Conservation (phyloP, 2,113 vertebrate species). For the Cyanoliseus patagonus region DNA sequence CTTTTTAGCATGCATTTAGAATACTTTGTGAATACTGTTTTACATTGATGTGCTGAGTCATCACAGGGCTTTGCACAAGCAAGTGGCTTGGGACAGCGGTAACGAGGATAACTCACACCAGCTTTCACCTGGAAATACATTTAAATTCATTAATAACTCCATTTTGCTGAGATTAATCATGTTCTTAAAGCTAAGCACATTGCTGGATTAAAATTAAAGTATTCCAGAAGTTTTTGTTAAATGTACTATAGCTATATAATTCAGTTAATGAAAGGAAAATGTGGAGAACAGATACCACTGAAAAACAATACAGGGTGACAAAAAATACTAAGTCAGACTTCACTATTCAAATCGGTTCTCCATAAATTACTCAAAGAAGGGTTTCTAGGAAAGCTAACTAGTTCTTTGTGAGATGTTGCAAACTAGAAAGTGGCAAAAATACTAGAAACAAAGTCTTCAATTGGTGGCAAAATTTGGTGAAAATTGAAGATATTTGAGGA, state of each 20-base stretch:
- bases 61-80: not conserved
- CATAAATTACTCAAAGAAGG: not conserved
- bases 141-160: not conserved
- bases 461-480: not conserved
- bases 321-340: not conserved
- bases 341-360: not conserved
- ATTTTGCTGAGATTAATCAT: not conserved
- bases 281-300: not conserved
- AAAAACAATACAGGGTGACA: not conserved
- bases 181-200: not conserved
- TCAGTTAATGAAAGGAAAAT: not conserved
- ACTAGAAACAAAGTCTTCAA: not conserved
- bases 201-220: not conserved
- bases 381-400: not conserved
- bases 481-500: not conserved
- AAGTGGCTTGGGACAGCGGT: not conserved
- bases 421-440: not conserved
- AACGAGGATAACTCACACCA: not conserved
- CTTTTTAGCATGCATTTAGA: not conserved
- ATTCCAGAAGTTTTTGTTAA: not conserved
- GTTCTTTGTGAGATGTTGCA: not conserved
- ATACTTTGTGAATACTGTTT: not conserved
- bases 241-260: not conserved
- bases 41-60: not conserved
- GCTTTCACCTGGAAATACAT: not conserved